A percentile compares a stretch with the other conserved stretches of the same genome.
Evolutionary conservation across 2,797 vertebrate species (phyloP).

Genomic region (Phoebastria nigripes): DNA sequence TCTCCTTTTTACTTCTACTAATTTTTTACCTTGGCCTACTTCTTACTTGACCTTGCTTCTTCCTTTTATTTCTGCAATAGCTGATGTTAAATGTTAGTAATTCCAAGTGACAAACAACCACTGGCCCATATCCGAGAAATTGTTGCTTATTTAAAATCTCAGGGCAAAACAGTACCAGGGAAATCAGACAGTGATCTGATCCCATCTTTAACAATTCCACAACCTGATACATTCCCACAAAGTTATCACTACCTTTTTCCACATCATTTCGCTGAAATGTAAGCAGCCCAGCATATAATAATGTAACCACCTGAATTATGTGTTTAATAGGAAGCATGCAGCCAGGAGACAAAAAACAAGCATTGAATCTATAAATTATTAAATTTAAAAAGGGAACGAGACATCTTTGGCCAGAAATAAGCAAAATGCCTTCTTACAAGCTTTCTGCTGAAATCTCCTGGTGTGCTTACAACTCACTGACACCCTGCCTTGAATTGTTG

Average conservation of each 20-base stretch:
- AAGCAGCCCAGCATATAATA: background rate
- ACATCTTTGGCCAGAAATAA: background rate
- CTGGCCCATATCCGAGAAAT: background rate
- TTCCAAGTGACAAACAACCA: background rate
- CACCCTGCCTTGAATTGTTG: constrained; percentile 45
- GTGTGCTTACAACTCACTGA: background rate
- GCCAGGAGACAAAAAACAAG: background rate
- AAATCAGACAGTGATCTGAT: background rate
- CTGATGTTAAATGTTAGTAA: background rate
- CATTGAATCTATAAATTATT: constrained; percentile 33
- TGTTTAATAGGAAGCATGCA: constrained; percentile 34
- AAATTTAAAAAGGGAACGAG: background rate
- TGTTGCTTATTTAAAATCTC: background rate
- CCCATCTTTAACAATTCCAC: background rate
- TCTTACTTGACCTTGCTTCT: background rate
- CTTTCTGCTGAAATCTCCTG: constrained; percentile 8
- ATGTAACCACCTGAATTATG: constrained; percentile 25
- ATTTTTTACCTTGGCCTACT: background rate
- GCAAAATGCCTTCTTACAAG: background rate
- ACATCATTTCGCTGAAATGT: background rate
- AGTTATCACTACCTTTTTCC: background rate
- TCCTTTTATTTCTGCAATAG: background rate
- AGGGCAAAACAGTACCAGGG: background rate
- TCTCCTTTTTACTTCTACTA: background rate
- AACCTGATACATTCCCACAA: background rate